Percentiles rank a stretch among this genome's conserved stretches.
These are phyloP conservation scores for Nannospalax galili DNA, from an alignment of 2,113 vertebrate species.

Conservation along the genomic window DNA sequence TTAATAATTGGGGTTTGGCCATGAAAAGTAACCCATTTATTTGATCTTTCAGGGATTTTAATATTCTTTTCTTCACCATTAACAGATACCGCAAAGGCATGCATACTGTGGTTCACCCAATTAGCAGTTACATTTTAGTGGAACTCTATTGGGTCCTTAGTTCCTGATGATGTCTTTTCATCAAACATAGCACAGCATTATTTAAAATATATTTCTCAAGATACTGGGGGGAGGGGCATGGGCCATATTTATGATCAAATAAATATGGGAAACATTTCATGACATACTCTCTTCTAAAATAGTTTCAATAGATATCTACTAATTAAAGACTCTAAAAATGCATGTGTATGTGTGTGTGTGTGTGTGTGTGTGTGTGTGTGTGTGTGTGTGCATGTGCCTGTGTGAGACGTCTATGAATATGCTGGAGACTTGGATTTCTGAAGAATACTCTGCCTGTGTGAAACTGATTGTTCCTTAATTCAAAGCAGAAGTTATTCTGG, in stretches of 20 bases:
- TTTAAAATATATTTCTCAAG: constrained; percentile 4
- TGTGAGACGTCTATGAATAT: background rate
- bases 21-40: background rate
- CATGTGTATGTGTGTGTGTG: background rate
- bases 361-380: background rate
- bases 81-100: background rate
- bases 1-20: background rate
- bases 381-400: background rate
- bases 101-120: background rate
- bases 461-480: background rate
- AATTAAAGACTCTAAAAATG: background rate
- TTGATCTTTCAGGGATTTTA: background rate
- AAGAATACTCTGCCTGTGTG: background rate
- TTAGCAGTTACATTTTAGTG: background rate
- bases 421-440: background rate
- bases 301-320: background rate
- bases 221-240: background rate
- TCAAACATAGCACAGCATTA: background rate
- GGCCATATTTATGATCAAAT: background rate
- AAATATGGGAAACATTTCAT: background rate
- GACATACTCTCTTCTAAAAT: background rate
- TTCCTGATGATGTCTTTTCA: background rate
- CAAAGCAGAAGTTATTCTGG: background rate
- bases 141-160: background rate
- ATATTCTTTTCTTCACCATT: background rate